A percentile compares a stretch with the other conserved stretches of the same genome.
phyloP scores from a whole-genome alignment of 2,888 invertebrate species.

The Rhopalosiphum nymphaeae region DNA sequence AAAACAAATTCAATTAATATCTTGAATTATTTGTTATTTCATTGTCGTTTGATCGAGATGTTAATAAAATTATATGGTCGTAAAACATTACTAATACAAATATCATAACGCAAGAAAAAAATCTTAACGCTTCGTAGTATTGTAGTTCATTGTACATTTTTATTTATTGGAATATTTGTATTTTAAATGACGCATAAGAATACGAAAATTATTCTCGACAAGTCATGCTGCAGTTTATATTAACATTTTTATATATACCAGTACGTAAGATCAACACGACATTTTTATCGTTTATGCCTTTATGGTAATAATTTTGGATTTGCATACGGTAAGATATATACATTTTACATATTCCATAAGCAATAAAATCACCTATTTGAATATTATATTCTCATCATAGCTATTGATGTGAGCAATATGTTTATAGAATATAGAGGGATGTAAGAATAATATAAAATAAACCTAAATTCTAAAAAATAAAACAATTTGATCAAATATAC shows the following conservation, averaged over 20 bases:
- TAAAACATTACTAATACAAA: background rate
- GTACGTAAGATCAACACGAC: background rate
- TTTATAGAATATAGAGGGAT: background rate
- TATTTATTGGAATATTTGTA: background rate
- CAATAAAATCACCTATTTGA: background rate
- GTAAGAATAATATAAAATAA: background rate
- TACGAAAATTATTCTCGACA: background rate
- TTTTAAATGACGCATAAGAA: background rate
- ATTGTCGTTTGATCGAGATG: background rate
- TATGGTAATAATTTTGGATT: slow-evolving; percentile 30
- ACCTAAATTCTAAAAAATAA: background rate
- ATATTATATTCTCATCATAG: background rate
- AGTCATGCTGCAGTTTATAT: slow-evolving; percentile 18
- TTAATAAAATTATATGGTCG: background rate
- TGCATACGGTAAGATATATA: background rate
- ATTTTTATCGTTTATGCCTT: background rate
- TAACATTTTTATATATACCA: background rate
- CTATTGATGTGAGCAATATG: background rate
- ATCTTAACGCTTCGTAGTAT: background rate
- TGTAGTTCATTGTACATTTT: background rate
- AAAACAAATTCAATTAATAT: background rate
- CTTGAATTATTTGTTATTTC: background rate
- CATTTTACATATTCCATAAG: background rate
- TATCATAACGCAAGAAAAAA: background rate
- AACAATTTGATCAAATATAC: background rate